Conservation (phyloP, 1,140 invertebrate species). For the Neelides sp. region DNA sequence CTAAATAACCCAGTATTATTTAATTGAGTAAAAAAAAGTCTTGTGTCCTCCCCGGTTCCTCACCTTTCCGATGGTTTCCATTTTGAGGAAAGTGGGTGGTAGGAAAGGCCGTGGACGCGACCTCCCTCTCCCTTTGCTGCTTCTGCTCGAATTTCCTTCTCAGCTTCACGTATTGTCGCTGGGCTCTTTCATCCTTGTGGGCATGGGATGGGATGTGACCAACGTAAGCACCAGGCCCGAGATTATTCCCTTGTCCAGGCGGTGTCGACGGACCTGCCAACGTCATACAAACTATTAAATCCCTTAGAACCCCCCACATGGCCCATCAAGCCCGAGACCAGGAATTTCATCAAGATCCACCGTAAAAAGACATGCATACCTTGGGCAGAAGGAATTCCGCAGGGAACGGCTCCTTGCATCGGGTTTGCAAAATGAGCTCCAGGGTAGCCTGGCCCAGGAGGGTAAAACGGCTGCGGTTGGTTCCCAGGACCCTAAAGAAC, state of each 20-base stretch:
- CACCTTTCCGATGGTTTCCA: constrained; percentile 27
- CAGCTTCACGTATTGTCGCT: constrained; percentile 58
- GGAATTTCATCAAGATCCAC: background rate
- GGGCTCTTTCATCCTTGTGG: constrained; percentile 61
- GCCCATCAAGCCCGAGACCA: background rate
- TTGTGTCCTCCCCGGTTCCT: too few relatives aligned
- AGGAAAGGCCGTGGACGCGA: background rate
- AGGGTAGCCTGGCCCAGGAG: constrained; percentile 24
- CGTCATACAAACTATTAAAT: background rate
- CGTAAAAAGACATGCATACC: constrained; percentile 11
- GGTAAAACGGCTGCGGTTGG: constrained; percentile 24
- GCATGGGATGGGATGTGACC: constrained; percentile 35
- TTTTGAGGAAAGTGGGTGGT: constrained; percentile 24
- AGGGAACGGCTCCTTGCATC: constrained; percentile 24
- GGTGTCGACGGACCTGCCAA: constrained; percentile 16
- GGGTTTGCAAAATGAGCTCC: constrained; percentile 19
- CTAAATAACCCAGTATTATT: too few relatives aligned
- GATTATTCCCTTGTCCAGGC: constrained; percentile 10
- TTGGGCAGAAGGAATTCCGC: constrained; percentile 17
- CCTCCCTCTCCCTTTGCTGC: constrained; percentile 33
- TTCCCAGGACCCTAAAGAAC: constrained; percentile 24
- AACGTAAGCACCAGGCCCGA: constrained; percentile 17
- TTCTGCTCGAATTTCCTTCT: constrained; percentile 57
- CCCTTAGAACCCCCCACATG: background rate
- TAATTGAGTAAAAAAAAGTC: too few relatives aligned